These are phyloP conservation scores for Cyprinus carpio DNA, from an alignment of 2,113 vertebrate genomes.

Conservation along the genomic window DNA sequence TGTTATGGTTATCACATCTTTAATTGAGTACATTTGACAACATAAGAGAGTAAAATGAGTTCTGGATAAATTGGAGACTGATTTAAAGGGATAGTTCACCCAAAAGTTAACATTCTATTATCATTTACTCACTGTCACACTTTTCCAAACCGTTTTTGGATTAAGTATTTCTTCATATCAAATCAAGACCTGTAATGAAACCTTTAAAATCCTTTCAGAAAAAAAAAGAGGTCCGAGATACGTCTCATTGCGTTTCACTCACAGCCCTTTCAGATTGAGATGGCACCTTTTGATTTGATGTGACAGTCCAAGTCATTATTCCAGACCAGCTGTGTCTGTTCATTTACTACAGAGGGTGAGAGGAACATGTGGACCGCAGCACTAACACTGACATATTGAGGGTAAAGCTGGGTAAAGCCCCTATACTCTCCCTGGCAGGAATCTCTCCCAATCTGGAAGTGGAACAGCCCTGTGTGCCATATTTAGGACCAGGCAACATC, in stretches of 20 bases:
- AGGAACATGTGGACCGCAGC: constrained; percentile 13
- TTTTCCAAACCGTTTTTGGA: not conserved
- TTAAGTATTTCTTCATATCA: not conserved
- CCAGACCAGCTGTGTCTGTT: constrained; percentile 16
- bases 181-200: not conserved
- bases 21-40: not conserved
- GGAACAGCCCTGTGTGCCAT: constrained; percentile 42
- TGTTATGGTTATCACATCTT: constrained; percentile 2
- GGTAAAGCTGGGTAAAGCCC: constrained; percentile 18
- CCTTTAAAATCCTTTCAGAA: not conserved
- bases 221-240: not conserved
- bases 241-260: not conserved
- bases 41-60: not conserved
- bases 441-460: constrained; percentile 38
- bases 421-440: not conserved
- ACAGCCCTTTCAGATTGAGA: constrained; percentile 20
- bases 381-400: constrained; percentile 52
- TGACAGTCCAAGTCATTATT: constrained; percentile 36
- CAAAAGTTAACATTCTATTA: not conserved
- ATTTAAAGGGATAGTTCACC: not conserved
- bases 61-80: not conserved
- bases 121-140: not conserved
- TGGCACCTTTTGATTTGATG: constrained; percentile 4
- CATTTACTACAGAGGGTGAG: constrained; percentile 22
- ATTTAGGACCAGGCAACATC: constrained; percentile 36